phyloP scores from a whole-genome alignment of 2,113 vertebrate species.

The Acanthisitta chloris region DNA sequence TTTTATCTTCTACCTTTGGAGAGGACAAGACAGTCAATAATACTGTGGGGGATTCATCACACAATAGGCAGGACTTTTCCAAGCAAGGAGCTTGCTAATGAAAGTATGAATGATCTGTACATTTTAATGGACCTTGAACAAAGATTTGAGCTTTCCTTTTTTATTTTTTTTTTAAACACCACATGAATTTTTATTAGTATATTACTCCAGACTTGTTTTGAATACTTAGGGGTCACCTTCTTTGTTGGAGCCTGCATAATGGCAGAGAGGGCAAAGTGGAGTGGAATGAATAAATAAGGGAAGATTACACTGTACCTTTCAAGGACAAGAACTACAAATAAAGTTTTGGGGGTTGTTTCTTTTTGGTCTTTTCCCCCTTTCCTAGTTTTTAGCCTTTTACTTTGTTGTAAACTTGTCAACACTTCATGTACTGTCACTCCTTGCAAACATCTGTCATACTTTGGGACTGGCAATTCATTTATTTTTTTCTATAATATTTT shows the following conservation, averaged over 20 bases:
- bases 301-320: not conserved
- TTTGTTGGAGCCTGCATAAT: not conserved
- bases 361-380: not conserved
- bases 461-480: not conserved
- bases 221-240: slow-evolving; percentile 53
- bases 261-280: slow-evolving; percentile 32
- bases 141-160: slow-evolving; percentile 21
- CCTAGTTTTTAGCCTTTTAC: not conserved
- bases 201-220: slow-evolving; percentile 53
- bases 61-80: not conserved
- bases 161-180: not conserved
- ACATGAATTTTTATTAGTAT: slow-evolving; percentile 55
- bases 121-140: slow-evolving; percentile 56
- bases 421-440: not conserved
- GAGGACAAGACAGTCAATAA: slow-evolving; percentile 15
- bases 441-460: not conserved
- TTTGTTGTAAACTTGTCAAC: not conserved
- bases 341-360: not conserved
- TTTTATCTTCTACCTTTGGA: not conserved
- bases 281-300: slow-evolving; percentile 29
- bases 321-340: slow-evolving; percentile 25
- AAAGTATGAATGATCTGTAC: slow-evolving; percentile 5
- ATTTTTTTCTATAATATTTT: not conserved
- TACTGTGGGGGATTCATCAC: not conserved
- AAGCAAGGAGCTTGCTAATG: not conserved